These are phyloP conservation scores for Drosophila sturtevanti DNA, from an alignment of 1,140 invertebrate species.

Conservation along the genomic window DNA sequence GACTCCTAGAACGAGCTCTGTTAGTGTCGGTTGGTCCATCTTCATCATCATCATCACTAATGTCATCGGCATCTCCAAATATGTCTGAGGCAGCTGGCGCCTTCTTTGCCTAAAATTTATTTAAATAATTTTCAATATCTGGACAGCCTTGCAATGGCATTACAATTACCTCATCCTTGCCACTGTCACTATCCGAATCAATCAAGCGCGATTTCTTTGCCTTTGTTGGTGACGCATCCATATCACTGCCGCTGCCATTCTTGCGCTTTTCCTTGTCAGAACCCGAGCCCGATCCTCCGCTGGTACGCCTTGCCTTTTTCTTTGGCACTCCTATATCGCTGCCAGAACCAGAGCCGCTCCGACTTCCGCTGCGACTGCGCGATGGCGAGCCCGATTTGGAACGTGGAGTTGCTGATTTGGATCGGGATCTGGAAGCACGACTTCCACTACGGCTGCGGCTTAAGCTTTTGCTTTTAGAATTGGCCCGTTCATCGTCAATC, in stretches of 20 bases:
- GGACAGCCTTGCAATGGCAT: background rate
- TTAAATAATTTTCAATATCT: background rate
- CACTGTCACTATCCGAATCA: constrained; percentile 84
- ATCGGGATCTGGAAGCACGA: constrained; percentile 59
- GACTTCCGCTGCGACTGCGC: constrained; percentile 53
- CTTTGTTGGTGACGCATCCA: constrained; percentile 65
- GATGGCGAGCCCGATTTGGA: constrained; percentile 63
- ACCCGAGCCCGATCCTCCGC: constrained; percentile 56
- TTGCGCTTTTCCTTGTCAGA: constrained; percentile 49
- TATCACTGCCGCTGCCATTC: constrained; percentile 53
- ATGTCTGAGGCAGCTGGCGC: constrained; percentile 88
- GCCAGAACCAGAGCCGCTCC: constrained; percentile 73
- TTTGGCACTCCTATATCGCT: constrained; percentile 77
- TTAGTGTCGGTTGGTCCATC: constrained; percentile 65
- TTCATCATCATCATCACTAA: constrained; percentile 89
- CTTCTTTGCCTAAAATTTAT: constrained; percentile 46
- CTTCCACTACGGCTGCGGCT: constrained; percentile 49
- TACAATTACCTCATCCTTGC: constrained; percentile 33
- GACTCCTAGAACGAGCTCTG: constrained; percentile 50
- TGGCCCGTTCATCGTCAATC: constrained; percentile 82
- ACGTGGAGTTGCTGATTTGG: constrained; percentile 58
- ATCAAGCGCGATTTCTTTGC: constrained; percentile 83
- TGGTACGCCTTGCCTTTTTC: constrained; percentile 66
- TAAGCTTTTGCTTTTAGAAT: constrained; percentile 76
- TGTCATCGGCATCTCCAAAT: constrained; percentile 97